Evolutionary conservation across 2,888 invertebrate genomes (phyloP), one percentile per base, ranked within the genome.

Genomic region (Amaurobius ferox): DNA sequence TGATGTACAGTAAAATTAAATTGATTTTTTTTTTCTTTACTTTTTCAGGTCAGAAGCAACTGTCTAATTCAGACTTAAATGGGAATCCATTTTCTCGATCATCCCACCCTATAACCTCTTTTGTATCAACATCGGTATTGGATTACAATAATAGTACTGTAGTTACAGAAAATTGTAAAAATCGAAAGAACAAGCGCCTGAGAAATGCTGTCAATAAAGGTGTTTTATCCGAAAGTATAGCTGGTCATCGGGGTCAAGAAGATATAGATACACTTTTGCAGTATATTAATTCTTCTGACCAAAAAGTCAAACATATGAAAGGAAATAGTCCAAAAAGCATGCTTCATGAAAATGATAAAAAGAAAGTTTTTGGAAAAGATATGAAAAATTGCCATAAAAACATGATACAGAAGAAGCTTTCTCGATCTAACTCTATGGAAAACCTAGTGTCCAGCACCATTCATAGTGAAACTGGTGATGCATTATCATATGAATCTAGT

Each of bases 171-270:
- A 70, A 19, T 48, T n/a, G n/a, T n/a, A 83, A 87, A 32, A 77
- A 79, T 29, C 77, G 88, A 6, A 88, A 88, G 40, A 77, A 79
- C 26, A 88, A 88, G 23, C 66, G 86, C 0, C n/a, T 35, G 9
- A 77, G 77, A 29, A 80, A 83, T 40, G 66, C 86, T 62, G 64
- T 68, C 19, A 86, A 87, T 67, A 89, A 89, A 68, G 81, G 88
- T 19, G 88, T 89, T 23, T 87, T 90, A 70, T 89, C 93, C 0
- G 92, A 93, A 90, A 93, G 94, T 89, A 94, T 96, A 86, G 94
- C 94, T 90, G 96, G 96, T 11, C 95, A 96, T 92, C 94, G 95
- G 87, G 94, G 95, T 87, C 94, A 95, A 90, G 95, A 95, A 91
- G 94, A 95, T 89, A 93, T 96, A 48, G 95, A 96, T 90, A 40